These are phyloP conservation scores for Holocentrus rufus DNA, from an alignment of 2,797 vertebrate genomes.

Conservation along the genomic window DNA sequence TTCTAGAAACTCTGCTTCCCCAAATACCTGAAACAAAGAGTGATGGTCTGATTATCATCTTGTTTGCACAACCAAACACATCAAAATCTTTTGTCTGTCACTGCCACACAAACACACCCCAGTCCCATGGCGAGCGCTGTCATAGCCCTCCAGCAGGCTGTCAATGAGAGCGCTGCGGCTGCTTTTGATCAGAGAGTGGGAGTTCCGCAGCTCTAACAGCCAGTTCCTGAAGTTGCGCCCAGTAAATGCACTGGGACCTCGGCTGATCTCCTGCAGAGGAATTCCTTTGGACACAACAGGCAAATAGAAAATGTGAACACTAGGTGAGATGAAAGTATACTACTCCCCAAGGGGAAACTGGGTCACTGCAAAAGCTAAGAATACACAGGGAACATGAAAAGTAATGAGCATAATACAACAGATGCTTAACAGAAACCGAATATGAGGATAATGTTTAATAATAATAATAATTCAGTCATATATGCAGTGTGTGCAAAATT, in stretches of 20 bases:
- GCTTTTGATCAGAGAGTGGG: slow-evolving; percentile 88
- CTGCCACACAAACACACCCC: slow-evolving; percentile 79
- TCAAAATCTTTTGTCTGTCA: neutral
- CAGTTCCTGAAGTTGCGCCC: slow-evolving; percentile 91
- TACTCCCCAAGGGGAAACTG: neutral
- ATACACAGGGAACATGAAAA: too few relatives aligned
- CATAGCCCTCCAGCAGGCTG: slow-evolving; percentile 91
- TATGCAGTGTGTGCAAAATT: neutral
- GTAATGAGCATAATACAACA: neutral
- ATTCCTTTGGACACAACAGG: slow-evolving; percentile 81
- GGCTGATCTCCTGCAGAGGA: slow-evolving; percentile 84
- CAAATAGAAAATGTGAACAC: slow-evolving; percentile 12
- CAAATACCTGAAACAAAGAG: slow-evolving; percentile 85
- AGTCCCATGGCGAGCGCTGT: slow-evolving; percentile 91
- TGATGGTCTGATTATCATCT: neutral
- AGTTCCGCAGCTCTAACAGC: slow-evolving; percentile 89
- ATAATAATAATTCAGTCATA: too few relatives aligned
- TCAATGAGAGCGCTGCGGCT: slow-evolving; percentile 89
- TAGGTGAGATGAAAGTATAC: neutral
- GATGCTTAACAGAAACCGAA: neutral
- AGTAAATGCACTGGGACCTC: slow-evolving; percentile 86
- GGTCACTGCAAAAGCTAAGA: neutral
- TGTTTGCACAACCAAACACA: neutral
- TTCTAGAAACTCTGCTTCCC: slow-evolving; percentile 88
- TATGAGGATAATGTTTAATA: neutral